Percentiles rank a stretch among this genome's conserved stretches.
phyloP scores from a whole-genome alignment of 2,797 vertebrate genomes.

The Pampus argenteus region DNA sequence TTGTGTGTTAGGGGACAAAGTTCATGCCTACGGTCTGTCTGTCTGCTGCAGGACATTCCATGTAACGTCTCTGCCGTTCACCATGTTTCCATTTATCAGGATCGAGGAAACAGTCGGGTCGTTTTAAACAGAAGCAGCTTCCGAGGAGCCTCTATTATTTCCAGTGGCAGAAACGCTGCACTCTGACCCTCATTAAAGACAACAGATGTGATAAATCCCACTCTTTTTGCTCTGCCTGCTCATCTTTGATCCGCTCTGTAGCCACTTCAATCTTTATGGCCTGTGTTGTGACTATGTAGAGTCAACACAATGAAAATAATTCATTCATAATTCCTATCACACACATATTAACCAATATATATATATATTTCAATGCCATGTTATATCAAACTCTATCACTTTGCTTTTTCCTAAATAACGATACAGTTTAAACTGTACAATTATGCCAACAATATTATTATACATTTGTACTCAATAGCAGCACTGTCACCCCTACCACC shows the following conservation, averaged over 20 bases:
- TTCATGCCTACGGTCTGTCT: background rate
- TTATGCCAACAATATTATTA: background rate
- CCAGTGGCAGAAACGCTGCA: constrained; percentile 43
- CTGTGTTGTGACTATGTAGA: no score
- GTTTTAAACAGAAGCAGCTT: constrained; percentile 37
- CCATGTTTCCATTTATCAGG: constrained; percentile 4
- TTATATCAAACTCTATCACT: no score
- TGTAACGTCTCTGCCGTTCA: background rate
- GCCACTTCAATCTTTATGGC: no score
- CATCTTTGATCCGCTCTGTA: constrained; percentile 10
- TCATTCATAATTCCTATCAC: no score
- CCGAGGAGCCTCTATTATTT: constrained; percentile 34
- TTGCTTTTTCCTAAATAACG: no score
- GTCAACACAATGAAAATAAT: no score
- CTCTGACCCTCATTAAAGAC: constrained; percentile 60
- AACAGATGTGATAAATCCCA: constrained; percentile 47
- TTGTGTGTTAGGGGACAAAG: background rate
- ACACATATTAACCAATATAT: background rate
- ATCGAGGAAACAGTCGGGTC: constrained; percentile 36
- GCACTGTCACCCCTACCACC: no score
- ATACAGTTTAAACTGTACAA: no score
- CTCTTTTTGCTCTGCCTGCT: background rate
- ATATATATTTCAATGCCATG: background rate
- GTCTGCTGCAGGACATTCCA: background rate
- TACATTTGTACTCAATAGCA: background rate